These are phyloP conservation scores for Amblyopsis rosae DNA, from an alignment of 2,113 vertebrate genomes.

Conservation along the genomic window DNA sequence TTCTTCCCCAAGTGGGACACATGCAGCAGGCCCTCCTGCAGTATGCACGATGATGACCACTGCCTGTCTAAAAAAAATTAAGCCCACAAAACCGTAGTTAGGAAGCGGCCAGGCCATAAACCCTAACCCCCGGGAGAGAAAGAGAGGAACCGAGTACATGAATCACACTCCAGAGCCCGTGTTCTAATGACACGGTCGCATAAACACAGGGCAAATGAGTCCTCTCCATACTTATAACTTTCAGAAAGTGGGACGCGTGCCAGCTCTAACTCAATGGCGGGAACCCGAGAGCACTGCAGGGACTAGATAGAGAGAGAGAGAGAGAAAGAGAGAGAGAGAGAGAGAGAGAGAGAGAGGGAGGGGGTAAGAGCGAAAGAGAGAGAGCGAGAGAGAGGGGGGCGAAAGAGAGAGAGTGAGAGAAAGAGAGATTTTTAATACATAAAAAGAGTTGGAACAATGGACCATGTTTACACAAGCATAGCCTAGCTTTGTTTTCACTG, in stretches of 20 bases:
- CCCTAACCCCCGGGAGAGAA: conserved; percentile 15
- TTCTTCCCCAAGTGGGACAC: conserved; percentile 10
- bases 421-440: conserved; percentile 16
- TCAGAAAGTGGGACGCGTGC: conserved; percentile 14
- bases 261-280: conserved; percentile 14
- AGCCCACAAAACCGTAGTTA: conserved; percentile 44
- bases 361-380: neutral
- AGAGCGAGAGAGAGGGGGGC: neutral
- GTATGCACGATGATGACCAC: conserved; percentile 14
- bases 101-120: conserved; percentile 38
- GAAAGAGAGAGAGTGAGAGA: conserved; percentile 34
- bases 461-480: conserved; percentile 67
- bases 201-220: conserved; percentile 53
- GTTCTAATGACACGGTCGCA: conserved; percentile 60
- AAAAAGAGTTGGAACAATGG: conserved; percentile 58
- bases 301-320: conserved; percentile 50
- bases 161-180: conserved; percentile 55
- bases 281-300: conserved; percentile 37
- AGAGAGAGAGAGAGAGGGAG: neutral
- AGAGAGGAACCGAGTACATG: conserved; percentile 52
- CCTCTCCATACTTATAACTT: conserved; percentile 48
- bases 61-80: conserved; percentile 60
- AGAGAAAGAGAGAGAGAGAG: conserved; percentile 18
- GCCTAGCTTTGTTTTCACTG: conserved; percentile 64
- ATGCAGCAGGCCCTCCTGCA: neutral